Base-by-base conservation (phyloP, 2,797 vertebrate species). In the Pseudotriccus pelzelni region DNA sequence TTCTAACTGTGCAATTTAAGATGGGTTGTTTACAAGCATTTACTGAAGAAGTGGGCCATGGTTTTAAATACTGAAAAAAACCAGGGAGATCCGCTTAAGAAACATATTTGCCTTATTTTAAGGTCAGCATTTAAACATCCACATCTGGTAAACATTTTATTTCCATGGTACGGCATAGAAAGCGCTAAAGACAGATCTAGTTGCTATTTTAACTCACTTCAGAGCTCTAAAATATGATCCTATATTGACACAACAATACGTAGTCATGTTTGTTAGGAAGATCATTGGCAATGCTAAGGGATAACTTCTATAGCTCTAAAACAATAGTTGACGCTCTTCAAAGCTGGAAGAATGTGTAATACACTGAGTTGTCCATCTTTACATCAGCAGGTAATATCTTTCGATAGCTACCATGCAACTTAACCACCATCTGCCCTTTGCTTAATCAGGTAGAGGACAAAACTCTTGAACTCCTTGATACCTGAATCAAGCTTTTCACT, bases 91-190 rank as follows among this genome's bases (percentile, higher is more conserved):
- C 59, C 67, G 49, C 81, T 96, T 77, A 92, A 83, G 80, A 85
- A 96, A 84, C 66, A 64, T 46, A 76, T 84, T 91, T 92, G 81
- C 87, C 47, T 39, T 76, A 68, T 68, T 91, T 89, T 84, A 95
- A 94, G 87, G 63, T 64, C 60, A 92, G 55, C 43, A 85, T 92
- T 94, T 90, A 92, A 89, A 77, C 81, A 92, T 73, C 79, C 78
- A 59, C 76, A 93, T 76, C 89, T 72, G 52, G 87, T 79, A 84
- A 92, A 84, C 50, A 73, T 56, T 94, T 94, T 70, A 69, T 44
- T 84, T 90, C 50, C 41, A 62, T 7, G 18, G 60, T 32, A 74
- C 1, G 2, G 44, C 64, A 80, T 63, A 74, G 3, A 52, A 84
- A 94, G 62, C 10, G 58, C 28, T 79, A 70, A 74, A n/a, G 53